Evolutionary conservation across 2,797 vertebrate species (phyloP), one percentile per base, ranked within the genome.

Genomic region (Karalla daura): DNA sequence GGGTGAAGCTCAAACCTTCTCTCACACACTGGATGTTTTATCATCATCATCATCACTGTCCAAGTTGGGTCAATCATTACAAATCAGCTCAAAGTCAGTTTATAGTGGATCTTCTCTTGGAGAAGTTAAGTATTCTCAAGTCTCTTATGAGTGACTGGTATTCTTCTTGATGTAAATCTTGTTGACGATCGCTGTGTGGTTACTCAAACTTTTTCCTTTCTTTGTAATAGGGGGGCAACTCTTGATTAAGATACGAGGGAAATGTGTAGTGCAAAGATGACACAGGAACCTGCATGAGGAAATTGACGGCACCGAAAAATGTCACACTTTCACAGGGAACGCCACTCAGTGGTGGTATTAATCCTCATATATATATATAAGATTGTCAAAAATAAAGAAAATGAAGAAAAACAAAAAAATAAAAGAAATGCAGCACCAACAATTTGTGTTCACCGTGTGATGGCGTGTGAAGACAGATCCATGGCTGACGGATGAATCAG

Each of bases 361-460:
- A 75, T 76, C 93, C 92, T 95, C 94, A 93, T 95, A 93, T 92
- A 96, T 81, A 93, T 95, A 93, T 92, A 96, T 81, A 95, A 94
- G 96, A 99, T 98, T 98, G 97, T 99, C 96, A 36, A 51, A 37
- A 66, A 43, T 33, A 45, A 32, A 37, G 91, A 94, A 92, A 85
- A 73, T 15, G 35, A 43, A 59, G 27, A 37, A 92, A 94, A 92
- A 85, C 70, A 17, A 36, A 43, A 59, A 32, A 32, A 44, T 71
- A 46, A 59, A 32, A 32, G 40, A 74, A 46, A 94, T 93, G 93
- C 91, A 96, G 95, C 96, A 97, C 94, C 91, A 93, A 93, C 90
- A 91, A 83, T 88, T 78, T 73, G 69, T 77, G 59, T 85, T 79
- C 82, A 85, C 77, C 37, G 66, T 67, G 78, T 71, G 81, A 76